Evolutionary conservation across 2,113 vertebrate species (phyloP), one percentile per base, ranked within the genome.

Genomic region (Tinamus guttatus): DNA sequence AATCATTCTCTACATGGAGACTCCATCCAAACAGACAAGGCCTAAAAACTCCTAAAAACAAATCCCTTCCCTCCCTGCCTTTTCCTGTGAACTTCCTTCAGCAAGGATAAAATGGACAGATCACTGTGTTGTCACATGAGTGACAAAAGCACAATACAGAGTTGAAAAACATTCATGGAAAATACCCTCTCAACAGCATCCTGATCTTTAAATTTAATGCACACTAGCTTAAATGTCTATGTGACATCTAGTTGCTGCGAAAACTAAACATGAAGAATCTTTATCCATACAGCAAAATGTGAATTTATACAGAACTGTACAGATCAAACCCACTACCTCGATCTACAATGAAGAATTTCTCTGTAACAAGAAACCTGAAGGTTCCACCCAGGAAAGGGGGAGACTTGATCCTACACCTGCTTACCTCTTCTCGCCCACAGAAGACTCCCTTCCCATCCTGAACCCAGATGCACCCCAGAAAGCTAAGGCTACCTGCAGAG

Each of bases 351-450:
- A 89, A 84, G 38, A 51, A 75, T 7, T 91, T 84, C 15, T 70
- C 3, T 28, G 51, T 75, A 67, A 52, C 12, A 7, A 83, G 74
- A 86, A 84, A 67, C 13, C 7, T 12, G 25, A 28, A 65, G 21
- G 19, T 68, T 67, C 9, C 13, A 24, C 21, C 15, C 18, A 20
- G 36, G 9, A 67, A 62, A 84, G 92, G 87, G 52, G 18, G 4
- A 28, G 12, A 87, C 3, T 14, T 58, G 38, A 74, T 32, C 0
- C 0, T 17, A 1, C 4, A 86, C 63, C 13, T 59, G n/a, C 16
- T 36, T 51, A 18, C 8, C 27, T 81, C 27, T 89, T 83, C 38
- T 59, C 36, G 76, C 0, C 0, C 28, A 7, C 34, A 49, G 22
- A 54, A 49, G 52, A 17, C 0, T 54, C 2, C 16, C 15, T 77